phyloP scores from a whole-genome alignment of 2,797 vertebrate genomes.

The Lateolabrax maculatus region DNA sequence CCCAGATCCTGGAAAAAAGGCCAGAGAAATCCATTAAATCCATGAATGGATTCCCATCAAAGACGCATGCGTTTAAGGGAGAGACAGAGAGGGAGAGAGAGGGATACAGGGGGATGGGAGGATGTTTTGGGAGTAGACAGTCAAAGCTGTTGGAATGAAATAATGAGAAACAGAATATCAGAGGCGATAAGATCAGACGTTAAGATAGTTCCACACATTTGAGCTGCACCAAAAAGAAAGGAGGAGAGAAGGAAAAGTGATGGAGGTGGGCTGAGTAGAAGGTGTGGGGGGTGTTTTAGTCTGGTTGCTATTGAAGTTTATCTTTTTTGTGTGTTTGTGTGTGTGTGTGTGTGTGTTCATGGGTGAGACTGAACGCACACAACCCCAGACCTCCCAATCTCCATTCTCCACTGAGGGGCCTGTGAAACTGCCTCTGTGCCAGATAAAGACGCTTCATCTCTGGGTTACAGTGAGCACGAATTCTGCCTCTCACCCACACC shows the following conservation, averaged over 20 bases:
- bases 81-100: conserved; percentile 60
- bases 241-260: conserved; percentile 56
- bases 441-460: conserved; percentile 83
- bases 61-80: conserved; percentile 78
- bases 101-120: conserved; percentile 43
- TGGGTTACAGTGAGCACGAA: conserved; percentile 66
- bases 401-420: conserved; percentile 80
- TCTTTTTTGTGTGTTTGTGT: conserved; percentile 57
- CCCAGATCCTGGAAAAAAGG: conserved; percentile 82
- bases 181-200: conserved; percentile 81
- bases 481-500: conserved; percentile 70
- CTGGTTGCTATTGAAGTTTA: conserved; percentile 77
- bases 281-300: conserved; percentile 64
- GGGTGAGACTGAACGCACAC: conserved; percentile 46
- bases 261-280: conserved; percentile 67
- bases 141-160: conserved; percentile 80
- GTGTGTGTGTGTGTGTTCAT: conserved; percentile 29
- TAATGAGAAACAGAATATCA: conserved; percentile 85
- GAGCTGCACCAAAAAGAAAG: conserved; percentile 65
- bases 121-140: conserved; percentile 68
- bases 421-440: conserved; percentile 79
- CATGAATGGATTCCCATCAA: conserved; percentile 88
- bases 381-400: conserved; percentile 82
- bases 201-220: conserved; percentile 78
- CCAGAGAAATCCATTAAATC: conserved; percentile 88